Evolutionary conservation across 2,888 invertebrate species (phyloP).

Genomic region (Sympetrum striolatum): DNA sequence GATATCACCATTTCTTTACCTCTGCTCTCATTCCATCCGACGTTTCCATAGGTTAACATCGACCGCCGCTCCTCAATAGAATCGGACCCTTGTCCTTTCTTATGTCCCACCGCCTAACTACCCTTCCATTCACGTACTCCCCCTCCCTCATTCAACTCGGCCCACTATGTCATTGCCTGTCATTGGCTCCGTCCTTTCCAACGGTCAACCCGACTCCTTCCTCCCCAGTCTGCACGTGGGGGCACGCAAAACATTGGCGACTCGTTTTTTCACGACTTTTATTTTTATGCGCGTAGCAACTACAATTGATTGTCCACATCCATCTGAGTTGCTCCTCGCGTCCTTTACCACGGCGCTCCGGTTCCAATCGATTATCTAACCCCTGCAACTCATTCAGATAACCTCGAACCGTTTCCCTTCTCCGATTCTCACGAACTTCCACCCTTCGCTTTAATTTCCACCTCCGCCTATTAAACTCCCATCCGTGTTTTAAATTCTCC

Average conservation of each 20-base stretch:
- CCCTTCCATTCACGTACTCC: neutral
- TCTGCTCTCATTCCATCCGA: neutral
- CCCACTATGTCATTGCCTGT: constrained; percentile 30
- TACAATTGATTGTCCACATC: constrained; percentile 35
- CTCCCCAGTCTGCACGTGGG: neutral
- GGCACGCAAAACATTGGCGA: neutral
- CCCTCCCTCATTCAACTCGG: neutral
- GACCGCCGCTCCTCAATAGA: neutral
- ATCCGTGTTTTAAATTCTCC: too few species aligned
- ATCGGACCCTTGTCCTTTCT: neutral
- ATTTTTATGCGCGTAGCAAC: constrained; percentile 24
- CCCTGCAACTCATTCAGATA: neutral
- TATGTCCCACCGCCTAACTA: neutral
- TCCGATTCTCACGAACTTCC: neutral
- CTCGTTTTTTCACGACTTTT: neutral
- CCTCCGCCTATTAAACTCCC: neutral
- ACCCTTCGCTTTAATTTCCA: neutral
- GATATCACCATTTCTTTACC: neutral
- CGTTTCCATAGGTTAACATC: neutral
- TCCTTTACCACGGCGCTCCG: neutral
- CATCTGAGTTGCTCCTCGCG: constrained; percentile 22
- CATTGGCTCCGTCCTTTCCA: constrained; percentile 35
- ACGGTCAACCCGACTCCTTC: neutral
- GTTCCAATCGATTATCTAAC: neutral
- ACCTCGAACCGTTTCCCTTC: neutral